phyloP scores from a whole-genome alignment of 2,113 vertebrate species.

The Toxotes chatareus region DNA sequence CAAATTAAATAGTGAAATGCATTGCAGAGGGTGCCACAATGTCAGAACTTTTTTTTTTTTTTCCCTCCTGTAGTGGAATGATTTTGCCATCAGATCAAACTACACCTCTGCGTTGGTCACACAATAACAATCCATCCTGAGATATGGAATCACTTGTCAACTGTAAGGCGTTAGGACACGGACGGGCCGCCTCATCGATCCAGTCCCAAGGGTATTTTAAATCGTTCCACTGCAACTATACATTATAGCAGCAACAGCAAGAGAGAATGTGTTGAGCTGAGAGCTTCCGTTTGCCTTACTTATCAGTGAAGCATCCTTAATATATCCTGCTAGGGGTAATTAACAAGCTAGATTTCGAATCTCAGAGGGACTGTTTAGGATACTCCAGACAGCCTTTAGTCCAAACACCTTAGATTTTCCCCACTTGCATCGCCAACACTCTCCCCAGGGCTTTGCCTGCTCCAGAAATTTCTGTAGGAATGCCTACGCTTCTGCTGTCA shows the following conservation, averaged over 20 bases:
- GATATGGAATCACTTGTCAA: slow-evolving; percentile 62
- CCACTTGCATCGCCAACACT: slow-evolving; percentile 31
- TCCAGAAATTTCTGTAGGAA: slow-evolving; percentile 57
- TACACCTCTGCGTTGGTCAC: slow-evolving; percentile 16
- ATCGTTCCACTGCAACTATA: slow-evolving; percentile 35
- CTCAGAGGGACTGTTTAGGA: slow-evolving; percentile 36
- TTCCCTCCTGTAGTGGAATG: neutral
- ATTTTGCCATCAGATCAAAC: slow-evolving; percentile 32
- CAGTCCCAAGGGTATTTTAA: slow-evolving; percentile 56
- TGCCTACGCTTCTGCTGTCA: slow-evolving; percentile 49
- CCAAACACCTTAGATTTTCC: slow-evolving; percentile 33
- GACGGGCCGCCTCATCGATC: slow-evolving; percentile 63
- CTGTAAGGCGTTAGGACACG: slow-evolving; percentile 63
- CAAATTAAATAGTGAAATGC: slow-evolving; percentile 13
- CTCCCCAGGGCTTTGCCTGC: slow-evolving; percentile 44
- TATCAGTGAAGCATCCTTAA: slow-evolving; percentile 36
- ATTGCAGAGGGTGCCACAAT: neutral
- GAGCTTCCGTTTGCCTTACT: slow-evolving; percentile 22
- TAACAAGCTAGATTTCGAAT: slow-evolving; percentile 41
- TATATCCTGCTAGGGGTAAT: slow-evolving; percentile 43
- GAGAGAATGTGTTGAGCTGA: neutral
- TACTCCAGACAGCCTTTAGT: slow-evolving; percentile 47
- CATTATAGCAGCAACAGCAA: neutral
- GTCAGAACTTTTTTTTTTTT: slow-evolving; percentile 41
- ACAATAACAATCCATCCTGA: slow-evolving; percentile 54